Conservation (phyloP, 2,797 vertebrate species). For the Malurus splendens region DNA sequence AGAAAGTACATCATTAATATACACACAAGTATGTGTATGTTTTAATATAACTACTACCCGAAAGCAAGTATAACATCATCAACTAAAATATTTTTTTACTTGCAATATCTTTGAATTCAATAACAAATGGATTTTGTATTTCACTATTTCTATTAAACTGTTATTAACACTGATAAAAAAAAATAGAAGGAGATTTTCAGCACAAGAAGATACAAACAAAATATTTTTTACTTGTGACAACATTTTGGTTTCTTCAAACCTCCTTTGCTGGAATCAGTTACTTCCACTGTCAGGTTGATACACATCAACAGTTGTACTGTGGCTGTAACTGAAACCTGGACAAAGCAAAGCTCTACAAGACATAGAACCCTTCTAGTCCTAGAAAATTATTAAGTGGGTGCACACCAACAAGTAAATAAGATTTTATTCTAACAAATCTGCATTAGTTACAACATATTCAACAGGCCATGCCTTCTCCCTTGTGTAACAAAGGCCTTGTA, state of each 20-base stretch:
- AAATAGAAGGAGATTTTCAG: background rate
- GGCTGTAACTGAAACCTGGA: background rate
- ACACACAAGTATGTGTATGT: background rate
- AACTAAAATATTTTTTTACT: background rate
- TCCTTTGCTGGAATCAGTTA: background rate
- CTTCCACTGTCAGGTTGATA: background rate
- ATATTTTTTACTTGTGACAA: background rate
- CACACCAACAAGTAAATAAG: background rate
- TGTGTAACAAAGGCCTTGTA: background rate
- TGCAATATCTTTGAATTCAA: background rate
- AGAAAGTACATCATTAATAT: conserved; percentile 9
- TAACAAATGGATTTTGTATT: background rate
- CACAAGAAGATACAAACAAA: background rate
- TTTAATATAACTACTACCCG: background rate
- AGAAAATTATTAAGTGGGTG: background rate
- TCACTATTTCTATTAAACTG: background rate
- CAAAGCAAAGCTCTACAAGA: background rate
- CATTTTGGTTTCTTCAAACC: background rate
- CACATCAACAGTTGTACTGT: background rate
- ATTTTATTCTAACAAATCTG: background rate
- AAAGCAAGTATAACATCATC: background rate
- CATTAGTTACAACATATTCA: background rate
- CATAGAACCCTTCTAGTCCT: background rate
- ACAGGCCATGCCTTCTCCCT: background rate
- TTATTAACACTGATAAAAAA: background rate